Evolutionary conservation across 2,888 invertebrate genomes (phyloP), one percentile per base, ranked within the genome.

Genomic region (Protodeltote pygarga): DNA sequence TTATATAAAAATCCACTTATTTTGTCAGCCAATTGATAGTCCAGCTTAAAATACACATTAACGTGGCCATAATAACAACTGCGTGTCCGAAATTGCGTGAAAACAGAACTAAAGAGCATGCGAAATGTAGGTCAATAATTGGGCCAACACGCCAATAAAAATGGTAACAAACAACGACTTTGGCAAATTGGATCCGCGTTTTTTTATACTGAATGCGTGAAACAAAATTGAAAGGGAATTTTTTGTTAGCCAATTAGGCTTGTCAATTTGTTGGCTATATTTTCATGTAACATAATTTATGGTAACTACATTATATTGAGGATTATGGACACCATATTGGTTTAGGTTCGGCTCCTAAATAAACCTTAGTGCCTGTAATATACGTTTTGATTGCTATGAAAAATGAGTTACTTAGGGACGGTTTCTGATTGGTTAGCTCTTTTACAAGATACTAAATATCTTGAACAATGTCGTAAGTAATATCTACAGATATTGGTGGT

Each of bases 171-270:
- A 68, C 49, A 59, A 59, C 60, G 63, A 68, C 66, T 65, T 59
- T 54, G 54, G 52, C 59, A 70, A 73, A 73, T 65, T 60, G 65
- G 54, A 60, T 57, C 34, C 42, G 49, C 51, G 41, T 59, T 71
- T 65, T 42, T 58, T 65, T 55, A 31, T 60, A 50, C 50, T 61
- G 62, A 55, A 46, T 58, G 57, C 52, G 64, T 51, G 47, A 39
- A 63, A 55, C 52, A 37, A 66, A 64, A 61, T 65, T 66, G 66
- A 63, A 66, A 59, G 50, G 34, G 58, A 59, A 35, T 62, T 65
- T 66, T 61, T 61, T 61, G 54, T 42, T 54, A 38, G 50, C 62
- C 64, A 73, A 68, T 67, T 70, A 65, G 54, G 59, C 52, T 48
- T 58, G 55, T 59, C 54, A 62, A 53, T 48, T 61, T 61, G 45